Evolutionary conservation across 2,888 invertebrate genomes (phyloP), one percentile per base, ranked within the genome.

Genomic region (Sesia bembeciformis): DNA sequence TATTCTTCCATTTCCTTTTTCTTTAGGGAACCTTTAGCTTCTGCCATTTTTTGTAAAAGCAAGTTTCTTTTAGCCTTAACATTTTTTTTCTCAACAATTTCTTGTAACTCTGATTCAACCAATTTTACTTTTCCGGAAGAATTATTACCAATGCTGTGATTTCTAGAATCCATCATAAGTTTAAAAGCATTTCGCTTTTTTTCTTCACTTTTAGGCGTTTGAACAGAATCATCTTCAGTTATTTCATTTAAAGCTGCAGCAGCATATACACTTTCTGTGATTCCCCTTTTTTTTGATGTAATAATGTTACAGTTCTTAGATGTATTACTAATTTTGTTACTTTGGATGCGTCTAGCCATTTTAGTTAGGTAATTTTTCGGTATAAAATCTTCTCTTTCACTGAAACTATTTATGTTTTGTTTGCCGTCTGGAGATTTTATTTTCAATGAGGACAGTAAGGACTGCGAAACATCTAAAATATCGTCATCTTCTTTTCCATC

Each of bases 141-240:
- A 77, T 93, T 94, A 39, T 78, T 76, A 3, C 93, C 93, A 58
- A 93, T 90, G 52, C 87, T 86, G 70, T 92, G 93, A 68, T 92
- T 91, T 60, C 93, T 85, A 23, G 92, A 91, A 60, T 91, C 92
- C 94, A 94, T 94, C 83, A 94, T 84, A 40, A 93, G 70, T 66
- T 92, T 84, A 74, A 94, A 94, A 42, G 92, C 93, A 88, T 93
- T 79, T 54, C 74, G 82, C 58, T 77, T 82, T 58, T 71, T 80
- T 39, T 74, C 74, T 57, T 76, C 67, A 53, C 55, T 60, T 49
- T 84, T 56, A 8, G 46, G 23, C n/a, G n/a, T 41, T 41, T 1
- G 1, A 41, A 6, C 23, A 46, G n/a, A 8, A 8, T 8, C n/a
- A 46, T n/a, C 23, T 8, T 8, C 46, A 8, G 46, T 4, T 4